Percentiles rank a stretch among this genome's conserved stretches.
Evolutionary conservation across 2,113 vertebrate genomes (phyloP).

Genomic region (Coracopsis vasa): DNA sequence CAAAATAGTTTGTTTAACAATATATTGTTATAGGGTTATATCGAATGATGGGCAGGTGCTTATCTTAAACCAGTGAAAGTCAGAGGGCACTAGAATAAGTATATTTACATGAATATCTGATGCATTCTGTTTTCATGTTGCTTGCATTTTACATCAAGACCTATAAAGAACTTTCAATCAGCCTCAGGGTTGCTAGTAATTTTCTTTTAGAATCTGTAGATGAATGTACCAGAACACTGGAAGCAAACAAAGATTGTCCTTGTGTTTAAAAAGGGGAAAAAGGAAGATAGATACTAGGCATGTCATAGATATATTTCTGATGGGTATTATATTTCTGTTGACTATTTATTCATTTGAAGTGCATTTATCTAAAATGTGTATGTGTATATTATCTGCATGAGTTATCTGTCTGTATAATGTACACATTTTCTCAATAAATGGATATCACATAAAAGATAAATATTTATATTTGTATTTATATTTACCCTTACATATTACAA

Average conservation of each 20-base stretch:
- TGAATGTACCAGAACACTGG: not conserved
- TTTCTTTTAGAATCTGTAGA: not conserved
- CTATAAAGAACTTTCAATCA: not conserved
- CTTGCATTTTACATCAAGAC: not conserved
- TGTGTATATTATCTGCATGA: not conserved
- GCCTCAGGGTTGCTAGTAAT: not conserved
- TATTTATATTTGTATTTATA: not conserved
- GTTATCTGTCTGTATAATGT: not conserved
- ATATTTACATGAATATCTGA: rapidly evolving
- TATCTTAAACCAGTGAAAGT: not conserved
- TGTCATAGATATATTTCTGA: not conserved
- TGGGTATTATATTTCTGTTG: not conserved
- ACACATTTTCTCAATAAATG: not conserved
- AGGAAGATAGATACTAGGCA: not conserved
- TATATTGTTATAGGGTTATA: not conserved
- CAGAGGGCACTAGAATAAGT: not conserved
- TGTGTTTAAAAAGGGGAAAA: not conserved
- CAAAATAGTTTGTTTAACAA: not conserved
- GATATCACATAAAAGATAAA: not conserved
- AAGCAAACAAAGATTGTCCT: rapidly evolving
- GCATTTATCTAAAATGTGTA: not conserved
- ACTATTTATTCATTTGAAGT: not conserved
- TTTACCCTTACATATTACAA: not conserved
- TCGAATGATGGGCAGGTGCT: too few species aligned
- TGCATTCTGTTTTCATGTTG: not conserved